Base-by-base conservation (phyloP, 2,113 vertebrate species). In the Erythrolamprus reginae region DNA sequence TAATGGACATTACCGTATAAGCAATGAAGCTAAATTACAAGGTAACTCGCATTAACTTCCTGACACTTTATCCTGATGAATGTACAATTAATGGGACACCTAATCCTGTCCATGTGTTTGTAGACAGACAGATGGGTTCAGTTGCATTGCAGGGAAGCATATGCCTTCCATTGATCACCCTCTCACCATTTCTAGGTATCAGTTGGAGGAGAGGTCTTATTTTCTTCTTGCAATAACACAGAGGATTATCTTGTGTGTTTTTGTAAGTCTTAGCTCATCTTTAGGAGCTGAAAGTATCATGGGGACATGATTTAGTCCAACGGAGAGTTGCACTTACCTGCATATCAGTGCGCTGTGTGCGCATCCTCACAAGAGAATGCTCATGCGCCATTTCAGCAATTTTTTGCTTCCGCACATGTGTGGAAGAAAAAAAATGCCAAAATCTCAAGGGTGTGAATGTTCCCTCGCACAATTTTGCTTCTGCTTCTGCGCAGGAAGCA, bases 51-150 rank as follows among this genome's bases (percentile, higher is more conserved):
- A 92, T 94, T 94, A 95, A 94, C 92, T 91, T 61, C 86, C 90
- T 92, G 94, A 95, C 92, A 95, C 94, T 96, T 92, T 96, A 91
- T 92, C 93, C 95, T 96, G 95, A 96, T 93, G 93, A 95, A 96
- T 93, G 95, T 88, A 94, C 95, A 95, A 95, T 96, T 94, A 96
- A 95, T 93, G 94, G 94, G 92, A 95, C 95, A 88, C 87, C 90
- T 86, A 89, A 89, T 84, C 90, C 90, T 90, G 53, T 2, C 84
- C 93, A 58, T 58, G 92, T 93, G 93, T 95, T 95, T 91, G 89
- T 90, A 92, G 94, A 93, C 92, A 93, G 89, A 91, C 93, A 93
- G 93, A 94, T 93, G 94, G 92, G 92, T 94, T 94, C 93, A n/a
- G 4, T 88, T 83, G 17, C 0, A 1, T 92, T 90, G 94, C 53